Evolutionary conservation across 1,140 invertebrate species (phyloP).

Genomic region (Platyscapa corneri): DNA sequence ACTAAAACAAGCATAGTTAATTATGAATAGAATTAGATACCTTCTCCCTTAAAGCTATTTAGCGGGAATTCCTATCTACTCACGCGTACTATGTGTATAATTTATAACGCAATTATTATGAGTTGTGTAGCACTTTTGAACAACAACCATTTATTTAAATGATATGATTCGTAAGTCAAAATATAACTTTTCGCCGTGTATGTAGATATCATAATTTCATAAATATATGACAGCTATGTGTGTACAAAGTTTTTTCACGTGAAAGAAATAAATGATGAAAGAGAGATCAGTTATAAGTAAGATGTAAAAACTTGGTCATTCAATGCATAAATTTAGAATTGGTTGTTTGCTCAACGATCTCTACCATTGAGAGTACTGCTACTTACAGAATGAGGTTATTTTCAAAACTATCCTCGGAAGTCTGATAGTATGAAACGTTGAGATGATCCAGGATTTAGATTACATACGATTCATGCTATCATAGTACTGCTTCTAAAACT

Average conservation of each 20-base stretch:
- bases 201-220: not conserved
- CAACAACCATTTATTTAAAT: slow-evolving; percentile 7
- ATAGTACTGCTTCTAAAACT: slow-evolving; percentile 20
- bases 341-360: not conserved
- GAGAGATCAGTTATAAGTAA: not conserved
- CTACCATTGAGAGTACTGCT: not conserved
- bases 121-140: slow-evolving; percentile 26
- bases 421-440: slow-evolving; percentile 5
- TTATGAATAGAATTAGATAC: not conserved
- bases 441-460: not conserved
- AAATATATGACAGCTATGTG: not conserved
- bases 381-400: not conserved
- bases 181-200: not conserved
- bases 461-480: slow-evolving; percentile 1
- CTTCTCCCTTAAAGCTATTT: not conserved
- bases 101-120: slow-evolving; percentile 39
- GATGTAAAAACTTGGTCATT: not conserved
- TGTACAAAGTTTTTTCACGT: not conserved
- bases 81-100: not conserved
- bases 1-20: not conserved
- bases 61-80: not conserved
- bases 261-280: not conserved
- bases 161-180: not conserved
- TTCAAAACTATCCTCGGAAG: slow-evolving; percentile 31
- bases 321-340: slow-evolving; percentile 32